Evolutionary conservation across 64 coral and sea anemone genomes (phyloP).

Genomic region (Astreopora myriophthalma): DNA sequence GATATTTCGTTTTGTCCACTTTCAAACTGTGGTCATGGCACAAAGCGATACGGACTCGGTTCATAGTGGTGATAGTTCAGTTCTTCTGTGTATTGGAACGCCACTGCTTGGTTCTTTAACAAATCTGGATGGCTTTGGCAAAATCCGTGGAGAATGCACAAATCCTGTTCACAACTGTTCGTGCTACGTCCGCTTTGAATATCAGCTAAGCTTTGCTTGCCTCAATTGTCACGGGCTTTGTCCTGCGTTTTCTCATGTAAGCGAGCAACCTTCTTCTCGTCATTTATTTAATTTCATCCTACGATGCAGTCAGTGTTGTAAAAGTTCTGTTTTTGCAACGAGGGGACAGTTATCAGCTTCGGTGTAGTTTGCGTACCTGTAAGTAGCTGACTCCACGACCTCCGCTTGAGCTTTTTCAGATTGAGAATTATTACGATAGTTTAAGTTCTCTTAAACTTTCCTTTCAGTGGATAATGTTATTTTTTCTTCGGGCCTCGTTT

Average conservation of each 20-base stretch:
- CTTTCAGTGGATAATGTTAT: too few relatives aligned
- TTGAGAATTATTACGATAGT: too few relatives aligned
- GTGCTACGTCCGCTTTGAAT: slow-evolving; percentile 85
- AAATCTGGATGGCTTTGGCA: slow-evolving; percentile 81
- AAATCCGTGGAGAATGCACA: slow-evolving; percentile 76
- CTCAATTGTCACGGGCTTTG: slow-evolving; percentile 87
- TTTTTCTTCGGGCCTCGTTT: too few relatives aligned
- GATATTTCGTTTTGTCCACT: background rate
- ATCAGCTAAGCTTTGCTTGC: slow-evolving; percentile 85
- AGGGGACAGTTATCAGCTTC: too few relatives aligned
- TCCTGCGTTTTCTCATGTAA: slow-evolving; percentile 84
- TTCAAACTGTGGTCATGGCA: background rate
- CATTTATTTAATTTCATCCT: too few relatives aligned
- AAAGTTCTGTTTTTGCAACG: too few relatives aligned
- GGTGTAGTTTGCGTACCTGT: too few relatives aligned
- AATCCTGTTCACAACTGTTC: slow-evolving; percentile 80
- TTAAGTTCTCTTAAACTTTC: too few relatives aligned
- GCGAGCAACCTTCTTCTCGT: background rate
- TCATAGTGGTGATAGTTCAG: slow-evolving; percentile 66
- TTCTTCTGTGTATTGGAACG: slow-evolving; percentile 67
- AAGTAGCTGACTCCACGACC: too few relatives aligned
- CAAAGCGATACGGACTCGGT: slow-evolving; percentile 13
- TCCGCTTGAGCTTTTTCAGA: too few relatives aligned
- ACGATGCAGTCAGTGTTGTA: too few relatives aligned
- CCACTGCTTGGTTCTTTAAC: slow-evolving; percentile 73